Evolutionary conservation across 2,797 vertebrate species (phyloP).

Genomic region (Nyctibius grandis): DNA sequence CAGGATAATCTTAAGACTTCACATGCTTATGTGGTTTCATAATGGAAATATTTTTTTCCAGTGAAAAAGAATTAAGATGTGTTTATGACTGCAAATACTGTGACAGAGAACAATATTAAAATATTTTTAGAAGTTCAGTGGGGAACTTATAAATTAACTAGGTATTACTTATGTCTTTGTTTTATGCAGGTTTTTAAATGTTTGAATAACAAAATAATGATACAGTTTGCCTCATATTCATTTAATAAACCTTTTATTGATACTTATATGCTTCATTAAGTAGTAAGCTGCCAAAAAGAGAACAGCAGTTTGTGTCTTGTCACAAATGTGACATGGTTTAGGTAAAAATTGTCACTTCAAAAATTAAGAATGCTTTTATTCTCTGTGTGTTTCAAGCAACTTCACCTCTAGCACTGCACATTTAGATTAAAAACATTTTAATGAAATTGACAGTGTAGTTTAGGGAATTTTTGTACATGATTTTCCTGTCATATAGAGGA

Average conservation of each 20-base stretch:
- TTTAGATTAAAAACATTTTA: conserved; percentile 57
- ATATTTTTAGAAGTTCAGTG: conserved; percentile 59
- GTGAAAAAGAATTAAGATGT: not conserved
- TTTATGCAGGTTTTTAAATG: conserved; percentile 50
- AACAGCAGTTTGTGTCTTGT: conserved; percentile 65
- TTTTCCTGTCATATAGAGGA: conserved; percentile 62
- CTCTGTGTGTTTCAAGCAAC: conserved; percentile 54
- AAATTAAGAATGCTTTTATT: conserved; percentile 71
- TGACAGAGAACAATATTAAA: conserved; percentile 43
- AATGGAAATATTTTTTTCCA: not conserved
- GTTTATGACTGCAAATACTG: conserved; percentile 25
- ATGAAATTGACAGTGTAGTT: conserved; percentile 63
- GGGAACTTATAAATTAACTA: conserved; percentile 49
- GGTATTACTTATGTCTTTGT: conserved; percentile 61
- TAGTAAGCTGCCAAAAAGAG: conserved; percentile 69
- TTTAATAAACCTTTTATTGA: conserved; percentile 69
- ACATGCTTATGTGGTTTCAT: not conserved
- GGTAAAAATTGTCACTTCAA: conserved; percentile 63
- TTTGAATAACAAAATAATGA: conserved; percentile 73
- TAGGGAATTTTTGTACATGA: conserved; percentile 51
- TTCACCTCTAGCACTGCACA: conserved; percentile 47
- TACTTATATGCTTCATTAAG: conserved; percentile 70
- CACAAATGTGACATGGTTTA: conserved; percentile 70
- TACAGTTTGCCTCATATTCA: conserved; percentile 62
- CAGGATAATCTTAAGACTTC: not conserved